These are phyloP conservation scores for Paramuricea clavata DNA, from an alignment of 92 coral and sea anemone genomes.

Conservation along the genomic window DNA sequence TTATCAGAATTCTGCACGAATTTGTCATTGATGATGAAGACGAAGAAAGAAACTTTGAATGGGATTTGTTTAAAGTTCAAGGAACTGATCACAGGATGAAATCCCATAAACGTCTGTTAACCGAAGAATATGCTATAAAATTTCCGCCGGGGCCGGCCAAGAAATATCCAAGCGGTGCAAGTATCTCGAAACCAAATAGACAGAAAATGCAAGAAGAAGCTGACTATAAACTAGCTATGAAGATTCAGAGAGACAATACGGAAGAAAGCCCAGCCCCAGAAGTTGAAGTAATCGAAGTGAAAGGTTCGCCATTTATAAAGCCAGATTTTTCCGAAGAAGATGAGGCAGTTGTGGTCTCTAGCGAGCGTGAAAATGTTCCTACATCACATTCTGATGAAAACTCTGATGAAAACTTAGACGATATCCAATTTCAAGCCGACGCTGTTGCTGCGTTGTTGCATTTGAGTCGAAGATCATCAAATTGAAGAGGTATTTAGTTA, in stretches of 20 bases:
- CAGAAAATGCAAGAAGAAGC: neutral
- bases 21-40: neutral
- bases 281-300: neutral
- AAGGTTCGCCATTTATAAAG: neutral
- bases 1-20: constrained; percentile 44
- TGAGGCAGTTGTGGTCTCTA: neutral
- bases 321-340: neutral
- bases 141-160: neutral
- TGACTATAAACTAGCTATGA: constrained; percentile 3
- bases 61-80: too few species aligned
- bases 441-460: constrained; percentile 6
- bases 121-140: neutral
- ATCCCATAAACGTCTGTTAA: neutral
- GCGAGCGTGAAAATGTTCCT: neutral
- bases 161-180: neutral
- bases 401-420: neutral
- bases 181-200: neutral
- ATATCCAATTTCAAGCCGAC: neutral
- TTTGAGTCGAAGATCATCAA: neutral
- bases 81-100: constrained; percentile 2
- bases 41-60: too few species aligned
- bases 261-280: neutral
- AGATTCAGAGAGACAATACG: neutral
- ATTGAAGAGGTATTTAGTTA: too few species aligned
- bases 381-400: neutral